Base-by-base conservation (phyloP, 2,888 invertebrate genomes). In the Melanophora roralis region DNA sequence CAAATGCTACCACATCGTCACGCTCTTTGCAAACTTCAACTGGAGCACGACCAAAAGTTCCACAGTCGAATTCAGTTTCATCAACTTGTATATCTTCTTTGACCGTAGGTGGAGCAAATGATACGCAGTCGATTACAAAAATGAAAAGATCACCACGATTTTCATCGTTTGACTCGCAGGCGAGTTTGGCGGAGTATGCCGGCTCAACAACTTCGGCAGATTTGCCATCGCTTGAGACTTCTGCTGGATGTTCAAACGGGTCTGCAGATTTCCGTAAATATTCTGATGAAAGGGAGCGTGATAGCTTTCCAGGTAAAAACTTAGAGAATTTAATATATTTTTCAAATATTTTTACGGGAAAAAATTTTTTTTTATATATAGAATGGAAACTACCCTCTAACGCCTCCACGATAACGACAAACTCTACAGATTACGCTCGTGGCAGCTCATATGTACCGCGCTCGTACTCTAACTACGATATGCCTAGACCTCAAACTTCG, bases 1-100 rank as follows among this genome's bases (percentile, higher is more conserved):
- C 82, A 11, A 45, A 49, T 60, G 64, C 62, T 36, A 68, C 78
- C 27, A 75, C 74, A 14, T 67, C 78, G 9, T 69, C 59, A 12
- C 78, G 73, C 32, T 74, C 87, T 21, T 65, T 86, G 75, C 88
- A 89, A 64, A 86, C 86, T 6, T 89, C 89, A 85, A 93, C 94
- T 76, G 96, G 96, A 45, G 95, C 96, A 27, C 92, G 95, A 83
- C 95, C 95, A 5, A 96, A 96, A 91, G 93, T 95, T 81, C 89
- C 89, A 71, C 90, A 89, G 83, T 89, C 88, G 2, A 86, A 86
- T 38, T 85, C 90, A 79, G 82, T 86, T 80, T 83, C 85, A 19
- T 81, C 78, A 1, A 82, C 82, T 5, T 78, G 78, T 32, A 82
- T 80, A 69, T 82, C 84, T 2, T 83, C 88, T 9, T 78, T 86